Base-by-base conservation (phyloP, 2,113 vertebrate species). In the Gasterosteus nipponicus region DNA sequence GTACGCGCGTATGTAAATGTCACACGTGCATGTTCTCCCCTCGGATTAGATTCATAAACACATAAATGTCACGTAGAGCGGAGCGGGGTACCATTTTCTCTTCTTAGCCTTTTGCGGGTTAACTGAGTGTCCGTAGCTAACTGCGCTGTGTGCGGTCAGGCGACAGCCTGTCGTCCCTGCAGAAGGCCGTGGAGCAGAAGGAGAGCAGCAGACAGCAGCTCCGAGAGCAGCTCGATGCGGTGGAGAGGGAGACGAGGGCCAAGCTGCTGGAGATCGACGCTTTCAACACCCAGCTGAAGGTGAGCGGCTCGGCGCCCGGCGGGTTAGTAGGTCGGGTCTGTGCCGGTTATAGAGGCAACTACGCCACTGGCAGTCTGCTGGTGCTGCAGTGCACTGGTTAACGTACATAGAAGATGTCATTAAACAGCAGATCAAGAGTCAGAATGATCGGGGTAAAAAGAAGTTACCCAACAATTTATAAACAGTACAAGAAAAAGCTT, bases 241-340 rank as follows among this genome's bases (percentile, higher is more conserved):
- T 99, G 80, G 97, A 99, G 90, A 96, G 94, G 76, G 98, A 99
- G 91, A 99, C 98, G 0, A 93, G 97, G 66, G 96, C 96, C 29
- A 98, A 98, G 58, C 96, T 99, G 69, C 95, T 98, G 82, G 98
- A 99, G 83, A 99, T 99, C 57, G 98, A 99, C 58, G 94, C 96
- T 63, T 99, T 99, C 92, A 99, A 98, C 91, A 97, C 97, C 53
- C 98, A 99, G 69, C 94, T 99, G 60, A 99, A 99, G 97, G 98
- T 99, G 95, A 87, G 60, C 26, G 1, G 12, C 9, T 2, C 7
- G 7, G 10, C 62, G 31, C 59, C 56, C 3, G 2, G 4, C 2
- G 31, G 46, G 14, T 22, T 39, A 14, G 15, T 49, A 44, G 26
- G 38, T 18, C n/a, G 8, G 18, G 14, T 22, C 14, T 35, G 1